These are phyloP conservation scores for Glaucopsyche alexis DNA, from an alignment of 2,888 invertebrate genomes.

Conservation along the genomic window DNA sequence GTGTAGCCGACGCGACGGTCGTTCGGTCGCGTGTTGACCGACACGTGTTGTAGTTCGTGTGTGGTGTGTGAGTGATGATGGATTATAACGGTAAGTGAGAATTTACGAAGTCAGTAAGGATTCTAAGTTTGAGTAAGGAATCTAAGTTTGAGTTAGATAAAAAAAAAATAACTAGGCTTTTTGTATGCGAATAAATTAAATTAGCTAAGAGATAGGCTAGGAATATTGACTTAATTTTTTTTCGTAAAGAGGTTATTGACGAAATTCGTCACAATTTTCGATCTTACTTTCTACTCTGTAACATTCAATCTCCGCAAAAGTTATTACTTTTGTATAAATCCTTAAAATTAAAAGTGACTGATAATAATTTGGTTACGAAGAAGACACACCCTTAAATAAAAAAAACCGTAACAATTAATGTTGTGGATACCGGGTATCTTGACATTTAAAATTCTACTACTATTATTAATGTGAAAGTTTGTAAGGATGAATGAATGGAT, in stretches of 20 bases:
- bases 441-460: not conserved
- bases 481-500: no score
- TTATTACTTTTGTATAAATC: no score
- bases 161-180: not conserved
- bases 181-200: not conserved
- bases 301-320: no score
- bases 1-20: not conserved
- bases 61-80: constrained; percentile 3
- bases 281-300: no score
- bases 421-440: not conserved
- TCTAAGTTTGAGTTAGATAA: not conserved
- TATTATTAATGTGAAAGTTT: no score
- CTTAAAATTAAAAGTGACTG: no score
- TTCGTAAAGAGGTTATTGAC: no score
- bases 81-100: not conserved
- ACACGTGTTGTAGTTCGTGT: constrained; percentile 1
- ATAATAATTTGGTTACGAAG: not conserved
- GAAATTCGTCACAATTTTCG: no score
- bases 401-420: not conserved
- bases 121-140: not conserved
- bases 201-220: no score
- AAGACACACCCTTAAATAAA: not conserved
- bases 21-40: not conserved
- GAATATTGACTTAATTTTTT: no score
- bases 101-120: not conserved